Conservation (phyloP, 2,113 vertebrate species). For the Copsychus sechellarum region DNA sequence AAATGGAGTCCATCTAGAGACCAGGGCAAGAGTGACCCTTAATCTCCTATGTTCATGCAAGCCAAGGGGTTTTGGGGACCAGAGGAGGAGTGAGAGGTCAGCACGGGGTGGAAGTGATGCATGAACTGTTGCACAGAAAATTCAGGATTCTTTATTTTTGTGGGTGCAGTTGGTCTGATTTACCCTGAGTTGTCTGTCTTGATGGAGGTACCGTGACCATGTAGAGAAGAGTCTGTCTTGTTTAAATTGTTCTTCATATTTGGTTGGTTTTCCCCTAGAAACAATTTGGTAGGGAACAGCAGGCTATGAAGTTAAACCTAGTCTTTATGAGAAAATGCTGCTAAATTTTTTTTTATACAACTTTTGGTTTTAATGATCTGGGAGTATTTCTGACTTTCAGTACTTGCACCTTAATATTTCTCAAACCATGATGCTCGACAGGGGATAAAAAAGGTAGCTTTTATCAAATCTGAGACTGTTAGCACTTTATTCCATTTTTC, state of each 20-base stretch:
- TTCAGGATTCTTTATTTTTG: not conserved
- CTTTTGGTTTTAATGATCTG: not conserved
- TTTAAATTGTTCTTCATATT: not conserved
- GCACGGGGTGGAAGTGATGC: not conserved
- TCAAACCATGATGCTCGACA: not conserved
- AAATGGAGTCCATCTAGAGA: not conserved
- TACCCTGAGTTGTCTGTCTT: not conserved
- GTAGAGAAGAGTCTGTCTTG: not conserved
- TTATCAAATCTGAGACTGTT: not conserved
- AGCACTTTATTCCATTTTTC: not conserved
- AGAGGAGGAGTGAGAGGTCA: not conserved
- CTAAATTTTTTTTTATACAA: not conserved
- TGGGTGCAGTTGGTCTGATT: not conserved
- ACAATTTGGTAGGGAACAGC: not conserved
- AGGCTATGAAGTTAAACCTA: not conserved
- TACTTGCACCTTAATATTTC: not conserved
- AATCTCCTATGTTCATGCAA: not conserved
- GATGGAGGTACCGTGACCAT: fast-evolving
- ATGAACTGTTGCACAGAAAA: not conserved
- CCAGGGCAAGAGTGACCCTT: not conserved
- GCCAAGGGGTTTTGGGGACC: not conserved
- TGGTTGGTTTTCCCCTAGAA: not conserved
- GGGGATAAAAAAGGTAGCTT: not conserved
- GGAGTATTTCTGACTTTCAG: not conserved
- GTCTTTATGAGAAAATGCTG: not conserved